Conservation (phyloP, 2,797 vertebrate species). For the Chaetophractus vellerosus region DNA sequence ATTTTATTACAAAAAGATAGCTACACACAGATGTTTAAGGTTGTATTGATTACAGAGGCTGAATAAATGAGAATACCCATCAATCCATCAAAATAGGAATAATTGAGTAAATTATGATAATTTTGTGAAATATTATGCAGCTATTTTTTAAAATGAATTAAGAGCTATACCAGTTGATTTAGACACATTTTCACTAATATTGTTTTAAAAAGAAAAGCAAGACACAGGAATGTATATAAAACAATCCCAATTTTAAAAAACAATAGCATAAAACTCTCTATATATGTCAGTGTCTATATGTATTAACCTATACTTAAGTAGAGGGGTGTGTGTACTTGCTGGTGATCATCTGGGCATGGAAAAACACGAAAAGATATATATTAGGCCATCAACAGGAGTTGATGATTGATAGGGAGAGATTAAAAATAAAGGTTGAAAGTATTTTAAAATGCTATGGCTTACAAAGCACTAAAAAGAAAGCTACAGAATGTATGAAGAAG, state of each 20-base stretch:
- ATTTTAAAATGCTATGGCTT: too few relatives aligned
- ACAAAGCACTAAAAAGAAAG: too few relatives aligned
- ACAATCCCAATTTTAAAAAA: neutral
- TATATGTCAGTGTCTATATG: neutral
- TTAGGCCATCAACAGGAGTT: neutral
- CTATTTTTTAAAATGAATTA: neutral
- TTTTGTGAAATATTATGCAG: too few relatives aligned
- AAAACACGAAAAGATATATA: neutral
- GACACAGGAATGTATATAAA: neutral
- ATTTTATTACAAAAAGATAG: neutral
- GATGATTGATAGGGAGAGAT: too few relatives aligned
- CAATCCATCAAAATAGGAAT: neutral
- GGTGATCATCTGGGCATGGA: neutral
- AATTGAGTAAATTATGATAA: neutral
- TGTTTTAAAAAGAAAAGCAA: neutral
- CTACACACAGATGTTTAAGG: neutral
- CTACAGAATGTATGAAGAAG: too few relatives aligned
- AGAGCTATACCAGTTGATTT: too few relatives aligned
- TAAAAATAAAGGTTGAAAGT: too few relatives aligned
- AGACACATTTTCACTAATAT: neutral
- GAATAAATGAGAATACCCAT: neutral
- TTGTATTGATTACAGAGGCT: neutral
- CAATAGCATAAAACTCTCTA: neutral
- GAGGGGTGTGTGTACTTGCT: neutral
- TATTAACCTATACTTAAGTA: neutral